Percentiles rank a stretch among this genome's conserved stretches.
These are phyloP conservation scores for Arge pagana DNA, from an alignment of 2,888 invertebrate species.

Conservation along the genomic window DNA sequence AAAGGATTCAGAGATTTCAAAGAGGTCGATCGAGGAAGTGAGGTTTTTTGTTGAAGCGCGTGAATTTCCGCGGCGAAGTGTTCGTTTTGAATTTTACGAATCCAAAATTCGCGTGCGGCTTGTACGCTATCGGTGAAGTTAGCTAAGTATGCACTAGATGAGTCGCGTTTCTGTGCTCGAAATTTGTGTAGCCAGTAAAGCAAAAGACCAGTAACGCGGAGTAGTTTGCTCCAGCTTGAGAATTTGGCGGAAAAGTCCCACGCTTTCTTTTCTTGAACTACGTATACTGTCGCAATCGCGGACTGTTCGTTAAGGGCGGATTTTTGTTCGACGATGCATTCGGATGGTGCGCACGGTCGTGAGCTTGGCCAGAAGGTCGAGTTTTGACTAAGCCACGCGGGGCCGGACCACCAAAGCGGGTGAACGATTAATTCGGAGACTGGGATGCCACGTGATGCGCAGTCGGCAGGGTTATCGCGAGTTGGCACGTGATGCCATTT, in stretches of 20 bases:
- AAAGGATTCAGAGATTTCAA: constrained; percentile 1
- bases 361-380: constrained; percentile 19
- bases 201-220: neutral
- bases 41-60: neutral
- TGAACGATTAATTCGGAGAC: constrained; percentile 23
- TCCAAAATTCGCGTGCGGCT: neutral
- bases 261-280: neutral
- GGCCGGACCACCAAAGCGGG: constrained; percentile 37
- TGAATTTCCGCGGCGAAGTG: constrained; percentile 3
- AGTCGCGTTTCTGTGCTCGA: neutral
- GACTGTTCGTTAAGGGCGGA: neutral
- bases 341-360: neutral
- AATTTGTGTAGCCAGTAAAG: neutral
- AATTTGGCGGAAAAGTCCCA: neutral
- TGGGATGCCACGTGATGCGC: constrained; percentile 33
- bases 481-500: constrained; percentile 30
- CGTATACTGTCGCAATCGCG: neutral
- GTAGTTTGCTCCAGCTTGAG: neutral
- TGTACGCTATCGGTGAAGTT: neutral
- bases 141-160: neutral
- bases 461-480: constrained; percentile 34
- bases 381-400: constrained; percentile 28
- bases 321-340: neutral
- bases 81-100: neutral
- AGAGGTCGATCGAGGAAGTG: constrained; percentile 3